Percentiles rank a stretch among this genome's conserved stretches.
Conservation (phyloP, 2,113 vertebrate genomes). For the Semicossyphus pulcher region DNA sequence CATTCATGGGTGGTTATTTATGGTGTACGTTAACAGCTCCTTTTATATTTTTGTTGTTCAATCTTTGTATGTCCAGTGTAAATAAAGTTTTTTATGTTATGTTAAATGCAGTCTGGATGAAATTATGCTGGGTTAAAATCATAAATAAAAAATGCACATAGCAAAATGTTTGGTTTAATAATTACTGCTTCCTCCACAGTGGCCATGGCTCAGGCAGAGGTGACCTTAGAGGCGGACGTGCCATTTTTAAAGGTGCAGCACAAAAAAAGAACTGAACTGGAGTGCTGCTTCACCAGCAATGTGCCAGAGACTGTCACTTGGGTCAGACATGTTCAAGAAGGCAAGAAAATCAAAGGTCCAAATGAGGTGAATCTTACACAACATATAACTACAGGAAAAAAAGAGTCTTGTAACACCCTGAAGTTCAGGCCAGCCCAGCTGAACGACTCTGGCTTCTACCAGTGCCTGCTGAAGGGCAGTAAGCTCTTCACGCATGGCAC, state of each 20-base stretch:
- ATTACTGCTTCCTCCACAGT: constrained; percentile 48
- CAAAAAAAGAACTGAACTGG: rapidly evolving
- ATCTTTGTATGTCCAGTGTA: not conserved
- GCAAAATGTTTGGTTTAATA: not conserved
- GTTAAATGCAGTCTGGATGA: too few relatives aligned
- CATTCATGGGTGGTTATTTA: not conserved
- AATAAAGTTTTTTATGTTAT: not conserved
- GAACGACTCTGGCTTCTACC: constrained; percentile 73
- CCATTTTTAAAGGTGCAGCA: constrained; percentile 27
- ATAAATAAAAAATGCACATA: not conserved
- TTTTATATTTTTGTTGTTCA: too few relatives aligned
- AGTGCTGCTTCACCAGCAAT: constrained; percentile 62
- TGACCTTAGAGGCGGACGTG: constrained; percentile 40
- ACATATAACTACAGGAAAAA: rapidly evolving
- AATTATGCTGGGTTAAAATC: too few relatives aligned
- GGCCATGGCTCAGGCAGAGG: not conserved
- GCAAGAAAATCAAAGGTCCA: rapidly evolving
- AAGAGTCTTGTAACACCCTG: constrained; percentile 12
- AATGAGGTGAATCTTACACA: rapidly evolving
- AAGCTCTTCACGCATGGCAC: constrained; percentile 47
- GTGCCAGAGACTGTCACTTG: rapidly evolving
- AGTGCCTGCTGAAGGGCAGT: not conserved
- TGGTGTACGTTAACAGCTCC: not conserved
- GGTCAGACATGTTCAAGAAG: rapidly evolving
- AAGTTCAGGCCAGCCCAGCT: rapidly evolving